Evolutionary conservation across 2,888 invertebrate genomes (phyloP).

Genomic region (Eustalomyia histrio): DNA sequence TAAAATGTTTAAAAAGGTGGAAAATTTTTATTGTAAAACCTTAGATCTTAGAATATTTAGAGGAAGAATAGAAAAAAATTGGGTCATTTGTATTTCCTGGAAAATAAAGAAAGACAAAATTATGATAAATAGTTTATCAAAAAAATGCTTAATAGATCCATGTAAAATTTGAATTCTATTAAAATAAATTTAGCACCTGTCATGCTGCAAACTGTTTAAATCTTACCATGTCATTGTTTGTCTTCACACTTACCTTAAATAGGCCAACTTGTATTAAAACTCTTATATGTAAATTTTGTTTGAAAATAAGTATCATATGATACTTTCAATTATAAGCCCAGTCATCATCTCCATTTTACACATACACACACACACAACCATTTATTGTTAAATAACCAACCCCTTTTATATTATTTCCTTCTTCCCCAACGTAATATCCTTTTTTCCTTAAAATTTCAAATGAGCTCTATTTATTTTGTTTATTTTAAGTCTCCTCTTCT

Average conservation of each 20-base stretch:
- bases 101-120: constrained; percentile 6
- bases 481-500: not conserved
- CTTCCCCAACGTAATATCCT: constrained; percentile 6
- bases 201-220: not conserved
- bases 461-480: not conserved
- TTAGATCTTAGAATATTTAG: constrained; percentile 66
- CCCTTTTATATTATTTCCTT: not conserved
- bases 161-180: not conserved
- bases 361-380: not conserved
- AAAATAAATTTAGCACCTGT: constrained; percentile 14
- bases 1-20: constrained; percentile 76
- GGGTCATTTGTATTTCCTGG: constrained; percentile 6
- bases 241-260: not conserved
- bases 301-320: constrained; percentile 15
- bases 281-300: constrained; percentile 30
- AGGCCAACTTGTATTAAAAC: not conserved
- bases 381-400: not conserved
- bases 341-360: constrained; percentile 9
- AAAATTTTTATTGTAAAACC: constrained; percentile 70
- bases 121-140: constrained; percentile 35
- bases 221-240: not conserved
- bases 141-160: not conserved
- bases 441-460: constrained; percentile 4
- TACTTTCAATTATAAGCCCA: constrained; percentile 29
- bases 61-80: constrained; percentile 3